These are phyloP conservation scores for Morelia viridis DNA, from an alignment of 2,797 vertebrate genomes.

Conservation along the genomic window DNA sequence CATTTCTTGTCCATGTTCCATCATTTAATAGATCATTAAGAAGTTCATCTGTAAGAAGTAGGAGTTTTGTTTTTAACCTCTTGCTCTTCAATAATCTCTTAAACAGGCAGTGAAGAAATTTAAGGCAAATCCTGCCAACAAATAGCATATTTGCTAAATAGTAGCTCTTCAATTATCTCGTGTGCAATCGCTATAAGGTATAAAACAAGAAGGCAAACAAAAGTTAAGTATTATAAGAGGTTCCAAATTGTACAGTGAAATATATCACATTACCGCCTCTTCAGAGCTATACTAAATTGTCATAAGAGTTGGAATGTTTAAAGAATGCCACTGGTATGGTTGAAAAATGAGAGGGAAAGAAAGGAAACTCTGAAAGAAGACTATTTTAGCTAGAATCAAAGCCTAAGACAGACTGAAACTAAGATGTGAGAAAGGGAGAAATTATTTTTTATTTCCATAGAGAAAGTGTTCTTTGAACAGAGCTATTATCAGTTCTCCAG, in stretches of 20 bases:
- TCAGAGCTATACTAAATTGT: slow-evolving; percentile 19
- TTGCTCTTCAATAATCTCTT: not conserved
- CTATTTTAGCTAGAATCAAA: not conserved
- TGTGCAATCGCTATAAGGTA: slow-evolving; percentile 4
- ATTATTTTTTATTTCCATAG: slow-evolving; percentile 1
- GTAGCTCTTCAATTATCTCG: slow-evolving; percentile 9
- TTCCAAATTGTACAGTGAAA: slow-evolving; percentile 7
- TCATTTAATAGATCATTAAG: not conserved
- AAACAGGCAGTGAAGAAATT: not conserved
- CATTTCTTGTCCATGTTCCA: not conserved
- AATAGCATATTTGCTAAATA: slow-evolving; percentile 15
- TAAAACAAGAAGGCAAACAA: slow-evolving; percentile 21
- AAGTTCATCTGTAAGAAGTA: not conserved
- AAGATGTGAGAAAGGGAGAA: not conserved
- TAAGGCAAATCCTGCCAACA: not conserved
- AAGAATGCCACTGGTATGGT: slow-evolving; percentile 9
- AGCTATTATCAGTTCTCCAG: not conserved
- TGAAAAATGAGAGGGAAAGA: slow-evolving; percentile 18
- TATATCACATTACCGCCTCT: not conserved
- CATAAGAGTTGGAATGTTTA: slow-evolving; percentile 16
- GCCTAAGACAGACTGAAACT: not conserved
- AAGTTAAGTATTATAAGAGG: slow-evolving; percentile 10
- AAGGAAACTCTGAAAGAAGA: not conserved
- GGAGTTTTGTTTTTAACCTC: not conserved
- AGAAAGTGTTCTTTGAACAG: not conserved